Evolutionary conservation across 2,888 invertebrate genomes (phyloP).

Genomic region (Protula sp.): DNA sequence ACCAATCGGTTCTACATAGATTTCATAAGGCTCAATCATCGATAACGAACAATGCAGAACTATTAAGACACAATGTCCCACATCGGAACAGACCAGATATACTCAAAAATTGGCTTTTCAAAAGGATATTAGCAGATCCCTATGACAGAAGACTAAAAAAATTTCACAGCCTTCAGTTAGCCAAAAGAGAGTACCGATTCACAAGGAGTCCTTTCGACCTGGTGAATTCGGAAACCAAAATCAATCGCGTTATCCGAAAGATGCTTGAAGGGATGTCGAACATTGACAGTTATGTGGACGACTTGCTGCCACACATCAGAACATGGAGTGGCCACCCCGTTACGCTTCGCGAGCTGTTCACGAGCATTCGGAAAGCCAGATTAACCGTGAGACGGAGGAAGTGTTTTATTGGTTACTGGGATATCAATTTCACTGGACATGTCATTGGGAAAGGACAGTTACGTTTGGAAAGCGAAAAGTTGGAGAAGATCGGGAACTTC

Average conservation of each 20-base stretch:
- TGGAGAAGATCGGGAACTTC: no score
- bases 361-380: background rate
- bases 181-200: background rate
- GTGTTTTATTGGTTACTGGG: background rate
- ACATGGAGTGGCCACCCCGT: background rate
- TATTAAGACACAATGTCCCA: no score
- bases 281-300: background rate
- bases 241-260: background rate
- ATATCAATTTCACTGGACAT: no score
- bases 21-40: background rate
- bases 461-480: no score
- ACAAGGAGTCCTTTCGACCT: background rate
- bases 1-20: background rate
- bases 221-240: background rate
- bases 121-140: conserved; percentile 1
- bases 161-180: background rate
- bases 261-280: background rate
- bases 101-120: background rate
- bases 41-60: no score
- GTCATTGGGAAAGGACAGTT: no score
- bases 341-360: no score
- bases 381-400: background rate
- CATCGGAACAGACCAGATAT: background rate
- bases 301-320: background rate
- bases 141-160: background rate